Base-by-base conservation (phyloP, 2,113 vertebrate genomes). In the Zootoca vivipara region DNA sequence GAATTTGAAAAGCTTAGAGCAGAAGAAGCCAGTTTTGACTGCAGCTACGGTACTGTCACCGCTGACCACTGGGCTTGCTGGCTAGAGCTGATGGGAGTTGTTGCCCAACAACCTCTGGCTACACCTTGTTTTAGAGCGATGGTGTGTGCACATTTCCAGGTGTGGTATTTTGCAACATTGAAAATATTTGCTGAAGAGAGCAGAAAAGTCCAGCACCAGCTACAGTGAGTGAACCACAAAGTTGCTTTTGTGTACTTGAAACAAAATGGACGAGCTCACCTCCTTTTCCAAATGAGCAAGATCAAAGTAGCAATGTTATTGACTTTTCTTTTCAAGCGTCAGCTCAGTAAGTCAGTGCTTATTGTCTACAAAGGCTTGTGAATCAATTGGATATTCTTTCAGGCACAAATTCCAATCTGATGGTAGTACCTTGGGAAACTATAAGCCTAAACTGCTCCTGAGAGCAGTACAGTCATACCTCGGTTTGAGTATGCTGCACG, bases 171-270 rank as follows among this genome's bases (percentile, higher is more conserved):
- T 81, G 81, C 62, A 87, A 88, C 85, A 94, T 90, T 85, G 91
- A 83, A 92, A 56, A 6, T 65, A 88, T 92, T 91, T 96, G 94
- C 89, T 79, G 78, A 75, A 85, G 89, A 89, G 82, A 70, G 88
- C 28, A 94, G 80, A 83, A 26, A 91, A 89, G 33, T 91, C 35
- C 87, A 85, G 85, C 2, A 0, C 18, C 88, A 83, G 88, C 72
- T 82, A 86, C 88, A 62, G 69, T 65, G 65, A 92, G 78, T 0
- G 65, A 81, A 73, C 0, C 0, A 73, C 0, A 0, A 74, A 91
- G 90, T 90, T 85, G 65, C 77, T 85, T 78, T 62, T 79, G 15
- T 1, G 0, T 70, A 85, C 38, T 24, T 82, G 79, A 16, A 78
- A 33, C 46, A 88, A 79, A 62, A 81, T 75, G 58, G 83, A 90